Percentiles rank a stretch among this genome's conserved stretches.
Evolutionary conservation across 2,113 vertebrate species (phyloP).

Genomic region (Amphilophus citrinellus): DNA sequence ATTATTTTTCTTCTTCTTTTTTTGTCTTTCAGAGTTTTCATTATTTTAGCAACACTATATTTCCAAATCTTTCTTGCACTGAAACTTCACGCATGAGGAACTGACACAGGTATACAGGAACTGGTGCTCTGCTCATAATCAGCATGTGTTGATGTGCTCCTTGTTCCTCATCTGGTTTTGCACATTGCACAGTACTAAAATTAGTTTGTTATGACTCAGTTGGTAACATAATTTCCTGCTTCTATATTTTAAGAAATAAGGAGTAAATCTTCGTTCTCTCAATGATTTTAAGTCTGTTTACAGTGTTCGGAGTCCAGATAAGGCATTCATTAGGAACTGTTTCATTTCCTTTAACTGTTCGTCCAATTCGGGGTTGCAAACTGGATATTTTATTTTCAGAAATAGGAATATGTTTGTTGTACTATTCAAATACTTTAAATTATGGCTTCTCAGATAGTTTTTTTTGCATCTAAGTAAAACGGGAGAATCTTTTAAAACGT

Average conservation of each 20-base stretch:
- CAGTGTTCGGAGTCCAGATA: background rate
- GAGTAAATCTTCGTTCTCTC: background rate
- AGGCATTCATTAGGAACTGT: background rate
- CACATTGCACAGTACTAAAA: background rate
- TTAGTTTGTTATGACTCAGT: background rate
- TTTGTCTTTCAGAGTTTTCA: constrained; percentile 25
- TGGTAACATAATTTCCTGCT: background rate
- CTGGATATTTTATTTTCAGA: background rate
- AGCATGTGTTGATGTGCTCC: background rate
- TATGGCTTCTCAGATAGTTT: background rate
- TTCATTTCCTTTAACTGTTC: background rate
- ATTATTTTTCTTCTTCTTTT: background rate
- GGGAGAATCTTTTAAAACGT: background rate
- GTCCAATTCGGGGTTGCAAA: background rate
- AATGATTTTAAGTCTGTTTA: background rate
- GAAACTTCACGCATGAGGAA: constrained; percentile 23
- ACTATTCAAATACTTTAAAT: background rate
- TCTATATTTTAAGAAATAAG: background rate
- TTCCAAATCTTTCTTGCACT: constrained; percentile 3
- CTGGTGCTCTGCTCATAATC: background rate
- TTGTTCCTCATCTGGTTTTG: background rate
- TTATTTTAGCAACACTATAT: background rate
- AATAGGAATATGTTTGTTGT: background rate
- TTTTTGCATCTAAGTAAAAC: background rate
- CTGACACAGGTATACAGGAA: background rate